phyloP scores from a whole-genome alignment of 2,113 vertebrate species.

The Progne subis region DNA sequence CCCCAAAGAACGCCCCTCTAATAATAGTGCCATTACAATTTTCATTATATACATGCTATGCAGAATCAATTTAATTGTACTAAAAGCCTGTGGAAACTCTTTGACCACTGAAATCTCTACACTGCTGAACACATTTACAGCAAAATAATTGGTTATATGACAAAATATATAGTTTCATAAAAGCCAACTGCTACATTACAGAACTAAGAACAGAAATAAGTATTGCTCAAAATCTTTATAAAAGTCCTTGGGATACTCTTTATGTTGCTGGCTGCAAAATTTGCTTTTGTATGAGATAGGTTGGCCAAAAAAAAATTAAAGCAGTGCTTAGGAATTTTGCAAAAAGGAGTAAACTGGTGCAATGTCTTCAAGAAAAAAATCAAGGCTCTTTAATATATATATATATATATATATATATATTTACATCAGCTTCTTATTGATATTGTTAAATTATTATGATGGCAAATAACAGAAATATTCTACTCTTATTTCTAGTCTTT shows the following conservation, averaged over 20 bases:
- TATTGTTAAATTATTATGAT: not conserved
- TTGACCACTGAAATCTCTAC: not conserved
- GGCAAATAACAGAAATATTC: not conserved
- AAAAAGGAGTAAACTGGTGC: not conserved
- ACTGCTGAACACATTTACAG: not conserved
- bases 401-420: too few relatives aligned
- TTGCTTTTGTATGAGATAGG: not conserved
- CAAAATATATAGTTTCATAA: conserved; percentile 16
- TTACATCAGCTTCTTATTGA: not conserved
- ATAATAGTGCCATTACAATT: not conserved
- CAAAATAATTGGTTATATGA: not conserved
- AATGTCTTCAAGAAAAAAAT: not conserved
- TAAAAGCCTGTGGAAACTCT: conserved; percentile 11
- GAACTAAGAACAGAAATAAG: not conserved
- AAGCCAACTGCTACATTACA: not conserved
- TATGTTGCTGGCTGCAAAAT: not conserved
- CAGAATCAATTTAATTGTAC: not conserved
- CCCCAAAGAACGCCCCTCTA: not conserved
- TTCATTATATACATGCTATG: not conserved
- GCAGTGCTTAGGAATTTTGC: not conserved
- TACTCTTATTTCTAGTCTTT: not conserved
- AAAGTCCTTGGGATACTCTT: not conserved
- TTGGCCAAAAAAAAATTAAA: not conserved
- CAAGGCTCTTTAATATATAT: not conserved
- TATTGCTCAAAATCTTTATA: not conserved